These are phyloP conservation scores for Phrynocephalus guinanensis DNA, from an alignment of 2,797 vertebrate species.

Conservation along the genomic window DNA sequence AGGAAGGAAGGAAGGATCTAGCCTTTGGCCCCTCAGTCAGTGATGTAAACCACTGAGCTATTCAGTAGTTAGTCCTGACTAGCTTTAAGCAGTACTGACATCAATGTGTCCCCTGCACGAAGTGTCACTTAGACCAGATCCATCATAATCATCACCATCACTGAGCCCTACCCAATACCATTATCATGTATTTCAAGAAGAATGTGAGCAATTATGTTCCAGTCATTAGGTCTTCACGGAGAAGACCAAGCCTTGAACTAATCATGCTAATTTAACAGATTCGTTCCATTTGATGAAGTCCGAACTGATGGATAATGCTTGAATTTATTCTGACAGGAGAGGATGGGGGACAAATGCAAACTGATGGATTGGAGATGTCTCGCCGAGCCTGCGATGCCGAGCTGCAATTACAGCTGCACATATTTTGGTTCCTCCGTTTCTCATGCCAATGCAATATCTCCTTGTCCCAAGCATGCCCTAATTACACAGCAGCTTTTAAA, in stretches of 20 bases:
- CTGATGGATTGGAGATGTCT: neutral
- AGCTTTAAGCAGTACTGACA: no score
- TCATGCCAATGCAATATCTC: neutral
- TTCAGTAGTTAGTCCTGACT: neutral
- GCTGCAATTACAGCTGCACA: slow-evolving; percentile 16
- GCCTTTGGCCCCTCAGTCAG: no score
- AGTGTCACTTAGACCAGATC: no score
- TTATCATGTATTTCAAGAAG: no score
- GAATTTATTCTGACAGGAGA: slow-evolving; percentile 19
- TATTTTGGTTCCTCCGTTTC: slow-evolving; percentile 14
- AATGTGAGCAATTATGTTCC: neutral
- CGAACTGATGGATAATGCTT: neutral
- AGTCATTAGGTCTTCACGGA: neutral
- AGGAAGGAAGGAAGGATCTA: no score
- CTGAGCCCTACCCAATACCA: no score
- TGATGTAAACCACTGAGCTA: no score
- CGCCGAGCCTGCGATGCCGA: neutral
- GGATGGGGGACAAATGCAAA: neutral
- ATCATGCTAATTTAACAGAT: neutral
- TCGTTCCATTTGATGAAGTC: slow-evolving; percentile 5
- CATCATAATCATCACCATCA: no score
- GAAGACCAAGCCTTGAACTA: neutral
- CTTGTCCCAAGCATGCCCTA: neutral
- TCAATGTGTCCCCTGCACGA: no score
- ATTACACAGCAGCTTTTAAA: neutral